Evolutionary conservation across 2,113 vertebrate species (phyloP), one percentile per base, ranked within the genome.

Genomic region (Craseonycteris thonglongyai): DNA sequence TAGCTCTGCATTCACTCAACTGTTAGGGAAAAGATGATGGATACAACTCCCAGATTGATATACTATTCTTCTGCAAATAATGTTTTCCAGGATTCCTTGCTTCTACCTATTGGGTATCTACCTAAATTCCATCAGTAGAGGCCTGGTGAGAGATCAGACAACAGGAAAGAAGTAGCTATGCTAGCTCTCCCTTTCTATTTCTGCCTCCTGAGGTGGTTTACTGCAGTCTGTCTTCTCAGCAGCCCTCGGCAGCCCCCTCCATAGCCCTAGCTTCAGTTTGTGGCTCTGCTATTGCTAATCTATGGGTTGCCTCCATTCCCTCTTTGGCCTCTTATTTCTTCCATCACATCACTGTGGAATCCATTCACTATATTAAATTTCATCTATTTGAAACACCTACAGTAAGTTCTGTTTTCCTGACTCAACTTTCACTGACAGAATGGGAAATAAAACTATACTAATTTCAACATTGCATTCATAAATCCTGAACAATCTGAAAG

Each of bases 391-490:
- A 88, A 87, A 92, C 87, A 95, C 15, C 68, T 94, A 49, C n/a
- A 68, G 19, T 68, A 87, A 18, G 71, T 95, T 74, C 59, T 92
- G 38, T 78, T 82, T 95, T 81, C 59, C 28, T 91, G 28, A 66
- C 40, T 84, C n/a, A 78, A 61, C 45, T 87, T 85, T 80, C 42
- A 79, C 26, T 76, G 72, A 90, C 18, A 83, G 76, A 93, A 59
- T n/a, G 40, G 90, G 63, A 93, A 97, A 95, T 47, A 93, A 95
- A 88, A 16, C 19, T 94, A 30, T 45, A 42, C n/a, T 82, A 56
- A 85, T 90, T 85, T 96, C n/a, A 78, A 3, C 54, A 24, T 83
- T 92, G 6, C 13, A 6, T 69, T 94, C 38, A 54, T 72, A 88
- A 69, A 92, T 82, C 22, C 80, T 88, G 72, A 28, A 78, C 88